Conservation (phyloP, 2,797 vertebrate species). For the Eulemur mongoz region DNA sequence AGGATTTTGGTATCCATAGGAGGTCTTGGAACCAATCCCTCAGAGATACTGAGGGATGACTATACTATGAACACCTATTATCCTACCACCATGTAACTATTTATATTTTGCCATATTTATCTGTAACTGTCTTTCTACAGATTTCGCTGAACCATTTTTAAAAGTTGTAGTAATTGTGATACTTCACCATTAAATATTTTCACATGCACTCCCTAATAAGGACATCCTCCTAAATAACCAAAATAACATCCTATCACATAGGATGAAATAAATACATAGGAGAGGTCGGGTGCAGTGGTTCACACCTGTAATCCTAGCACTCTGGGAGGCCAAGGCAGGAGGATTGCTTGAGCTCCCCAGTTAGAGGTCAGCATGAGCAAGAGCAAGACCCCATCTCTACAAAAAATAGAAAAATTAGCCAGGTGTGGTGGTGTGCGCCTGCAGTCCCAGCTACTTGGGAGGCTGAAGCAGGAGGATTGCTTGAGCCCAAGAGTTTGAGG, state of each 20-base stretch:
- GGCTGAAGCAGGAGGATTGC: not conserved
- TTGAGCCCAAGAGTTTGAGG: not conserved
- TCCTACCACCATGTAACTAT: not conserved
- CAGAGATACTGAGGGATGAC: not conserved
- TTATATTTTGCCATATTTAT: not conserved
- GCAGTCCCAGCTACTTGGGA: not conserved
- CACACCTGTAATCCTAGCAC: not conserved
- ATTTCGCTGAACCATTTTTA: not conserved
- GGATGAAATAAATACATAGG: not conserved
- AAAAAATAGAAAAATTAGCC: not conserved
- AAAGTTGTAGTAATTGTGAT: not conserved
- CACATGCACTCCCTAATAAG: slow-evolving; percentile 4
- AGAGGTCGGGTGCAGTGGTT: not conserved
- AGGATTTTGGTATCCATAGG: not conserved
- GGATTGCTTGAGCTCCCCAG: not conserved
- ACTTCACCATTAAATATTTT: slow-evolving; percentile 14
- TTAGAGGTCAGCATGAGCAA: not conserved
- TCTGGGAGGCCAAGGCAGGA: not conserved
- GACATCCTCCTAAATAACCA: slow-evolving; percentile 40
- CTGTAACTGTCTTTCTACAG: not conserved
- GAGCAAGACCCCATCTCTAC: not conserved
- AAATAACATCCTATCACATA: slow-evolving; percentile 3
- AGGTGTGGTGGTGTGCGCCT: not conserved
- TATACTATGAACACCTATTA: slow-evolving; percentile 4
- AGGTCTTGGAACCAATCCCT: not conserved